Base-by-base conservation (phyloP, 2,797 vertebrate species). In the Microcaecilia unicolor region DNA sequence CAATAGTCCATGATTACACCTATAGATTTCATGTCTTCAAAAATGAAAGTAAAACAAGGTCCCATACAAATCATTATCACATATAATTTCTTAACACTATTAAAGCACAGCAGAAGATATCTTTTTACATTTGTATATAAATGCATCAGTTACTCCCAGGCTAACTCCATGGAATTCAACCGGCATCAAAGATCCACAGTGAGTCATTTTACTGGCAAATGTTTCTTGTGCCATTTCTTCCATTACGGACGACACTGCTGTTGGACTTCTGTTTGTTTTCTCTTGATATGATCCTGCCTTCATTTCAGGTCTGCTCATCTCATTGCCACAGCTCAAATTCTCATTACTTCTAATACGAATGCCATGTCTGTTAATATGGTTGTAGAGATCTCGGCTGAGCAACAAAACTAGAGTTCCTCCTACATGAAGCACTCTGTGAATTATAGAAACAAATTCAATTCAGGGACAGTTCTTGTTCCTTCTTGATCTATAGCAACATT, bases 51-150 rank as follows among this genome's bases (percentile, higher is more conserved):
- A n/a, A n/a, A n/a, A n/a, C n/a, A n/a, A n/a, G n/a, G n/a, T n/a
- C n/a, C n/a, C n/a, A n/a, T n/a, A n/a, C n/a, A n/a, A n/a, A n/a
- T n/a, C n/a, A n/a, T n/a, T n/a, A 15, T 16, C 4, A 0, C 2
- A 20, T 18, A 12, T 11, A 8, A 3, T 1, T 26, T 4, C 25
- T 12, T 16, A 9, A 18, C 30, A 6, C 8, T 4, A 3, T 9
- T 2, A 4, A 1, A 1, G 11, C 9, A 29, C 39, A 19, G 39
- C 25, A 20, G 29, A 0, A 9, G 12, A 28, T 1, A 36, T 11
- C 66, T 96, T 98, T 37, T 75, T 80, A 44, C 88, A 96, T 43
- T 82, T 90, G 64, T 77, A 72, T 25, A 97, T 84, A 27, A 95
- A 80, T 11, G 89, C 93, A 15, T 89, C 85, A 2, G 88, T 93